Evolutionary conservation across 2,797 vertebrate species (phyloP).

Genomic region (Sebastes diaconus): DNA sequence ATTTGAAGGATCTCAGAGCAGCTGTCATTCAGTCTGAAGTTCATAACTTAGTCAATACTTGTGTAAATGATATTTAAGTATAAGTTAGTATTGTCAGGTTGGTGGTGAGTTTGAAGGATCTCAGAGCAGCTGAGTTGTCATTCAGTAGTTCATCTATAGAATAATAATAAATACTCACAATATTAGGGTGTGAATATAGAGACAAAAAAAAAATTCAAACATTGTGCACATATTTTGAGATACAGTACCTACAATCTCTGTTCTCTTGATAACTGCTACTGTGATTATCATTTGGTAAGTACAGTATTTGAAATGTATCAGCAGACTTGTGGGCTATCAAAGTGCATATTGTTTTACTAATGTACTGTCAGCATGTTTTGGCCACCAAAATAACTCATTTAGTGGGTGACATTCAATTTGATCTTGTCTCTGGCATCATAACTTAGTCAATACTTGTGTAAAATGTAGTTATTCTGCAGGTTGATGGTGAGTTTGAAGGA

Average conservation of each 20-base stretch:
- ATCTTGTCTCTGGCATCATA: neutral
- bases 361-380: neutral
- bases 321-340: neutral
- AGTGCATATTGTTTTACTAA: neutral
- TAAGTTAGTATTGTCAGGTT: neutral
- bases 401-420: neutral
- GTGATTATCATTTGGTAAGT: constrained; percentile 66
- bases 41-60: too few relatives aligned
- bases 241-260: neutral
- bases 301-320: constrained; percentile 48
- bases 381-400: neutral
- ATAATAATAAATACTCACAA: neutral
- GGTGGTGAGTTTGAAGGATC: neutral
- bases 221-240: neutral
- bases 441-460: neutral
- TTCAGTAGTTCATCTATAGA: neutral
- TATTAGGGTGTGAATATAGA: neutral
- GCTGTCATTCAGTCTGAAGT: too few relatives aligned
- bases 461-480: neutral
- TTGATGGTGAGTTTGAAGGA: neutral
- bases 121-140: too few relatives aligned
- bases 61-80: too few relatives aligned
- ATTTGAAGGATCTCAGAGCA: too few relatives aligned
- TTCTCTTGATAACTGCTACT: constrained; percentile 40
- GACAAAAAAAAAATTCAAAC: neutral